These are phyloP conservation scores for Rhombomys opimus DNA, from an alignment of 2,113 vertebrate species.

Conservation along the genomic window DNA sequence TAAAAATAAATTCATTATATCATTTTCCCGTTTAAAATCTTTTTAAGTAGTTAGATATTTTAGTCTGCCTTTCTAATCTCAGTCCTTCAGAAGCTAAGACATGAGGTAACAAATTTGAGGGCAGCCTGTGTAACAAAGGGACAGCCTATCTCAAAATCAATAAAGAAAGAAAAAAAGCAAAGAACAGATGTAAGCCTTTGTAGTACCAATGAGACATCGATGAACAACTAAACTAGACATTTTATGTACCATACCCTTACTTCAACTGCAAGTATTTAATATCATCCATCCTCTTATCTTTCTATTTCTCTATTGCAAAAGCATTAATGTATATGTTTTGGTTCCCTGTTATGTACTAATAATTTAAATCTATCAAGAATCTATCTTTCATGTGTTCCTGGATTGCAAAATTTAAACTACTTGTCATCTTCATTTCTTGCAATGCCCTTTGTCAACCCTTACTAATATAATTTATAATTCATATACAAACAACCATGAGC, in stretches of 20 bases:
- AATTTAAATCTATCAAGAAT: background rate
- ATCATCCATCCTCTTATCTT: rapidly evolving
- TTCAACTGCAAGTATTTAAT: background rate
- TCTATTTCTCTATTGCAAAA: background rate
- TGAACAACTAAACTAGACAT: background rate
- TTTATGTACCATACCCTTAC: background rate
- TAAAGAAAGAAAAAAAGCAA: background rate
- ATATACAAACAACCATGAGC: background rate
- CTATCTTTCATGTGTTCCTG: background rate
- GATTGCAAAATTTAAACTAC: background rate
- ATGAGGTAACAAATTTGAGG: background rate
- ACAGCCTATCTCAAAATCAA: background rate
- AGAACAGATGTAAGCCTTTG: background rate
- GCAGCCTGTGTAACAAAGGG: background rate
- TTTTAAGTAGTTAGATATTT: background rate
- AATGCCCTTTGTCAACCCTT: background rate
- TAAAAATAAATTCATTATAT: background rate
- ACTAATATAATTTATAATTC: background rate
- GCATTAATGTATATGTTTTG: background rate
- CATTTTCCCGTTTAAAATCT: background rate
- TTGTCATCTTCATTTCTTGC: background rate
- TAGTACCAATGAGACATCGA: background rate
- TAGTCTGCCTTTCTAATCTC: background rate
- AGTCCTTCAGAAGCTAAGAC: background rate
- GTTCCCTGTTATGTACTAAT: background rate